These are phyloP conservation scores for Tenualosa ilisha DNA, from an alignment of 2,797 vertebrate species.

Conservation along the genomic window DNA sequence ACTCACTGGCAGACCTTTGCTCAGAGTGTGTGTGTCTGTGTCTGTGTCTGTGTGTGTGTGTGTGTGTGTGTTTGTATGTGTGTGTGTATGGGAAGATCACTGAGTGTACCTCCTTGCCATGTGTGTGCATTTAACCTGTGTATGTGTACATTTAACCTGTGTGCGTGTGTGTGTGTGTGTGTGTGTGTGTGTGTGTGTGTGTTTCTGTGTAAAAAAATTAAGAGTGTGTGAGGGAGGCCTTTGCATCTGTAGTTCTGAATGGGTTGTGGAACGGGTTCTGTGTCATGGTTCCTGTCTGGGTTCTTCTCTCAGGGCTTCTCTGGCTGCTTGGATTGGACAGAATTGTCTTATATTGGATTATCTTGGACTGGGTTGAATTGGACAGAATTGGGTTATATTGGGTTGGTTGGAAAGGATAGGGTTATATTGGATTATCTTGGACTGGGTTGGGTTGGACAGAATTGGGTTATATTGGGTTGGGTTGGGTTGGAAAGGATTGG, in stretches of 20 bases:
- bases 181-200: conserved; percentile 39
- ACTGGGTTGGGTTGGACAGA: too few species aligned
- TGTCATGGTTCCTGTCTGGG: too few species aligned
- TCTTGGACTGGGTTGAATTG: too few species aligned
- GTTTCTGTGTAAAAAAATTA: background rate
- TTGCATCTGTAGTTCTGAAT: background rate
- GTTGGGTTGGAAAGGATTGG: too few species aligned
- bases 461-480: too few species aligned
- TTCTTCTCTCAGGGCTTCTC: too few species aligned
- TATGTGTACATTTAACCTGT: conserved; percentile 9
- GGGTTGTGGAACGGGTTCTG: background rate
- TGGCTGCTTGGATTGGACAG: too few species aligned
- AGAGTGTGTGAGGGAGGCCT: too few species aligned
- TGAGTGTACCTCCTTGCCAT: background rate
- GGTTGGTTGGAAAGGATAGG: too few species aligned
- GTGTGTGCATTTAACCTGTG: conserved; percentile 6
- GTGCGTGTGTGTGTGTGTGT: background rate
- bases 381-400: too few species aligned
- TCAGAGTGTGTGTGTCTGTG: background rate
- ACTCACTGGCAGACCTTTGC: background rate
- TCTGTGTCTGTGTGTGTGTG: background rate
- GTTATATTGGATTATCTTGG: too few species aligned
- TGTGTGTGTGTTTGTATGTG: background rate
- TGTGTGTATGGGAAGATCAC: background rate
- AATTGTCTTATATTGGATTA: too few species aligned